Conservation (phyloP, 2,797 vertebrate genomes). For the Chaenodraco wilsoni region DNA sequence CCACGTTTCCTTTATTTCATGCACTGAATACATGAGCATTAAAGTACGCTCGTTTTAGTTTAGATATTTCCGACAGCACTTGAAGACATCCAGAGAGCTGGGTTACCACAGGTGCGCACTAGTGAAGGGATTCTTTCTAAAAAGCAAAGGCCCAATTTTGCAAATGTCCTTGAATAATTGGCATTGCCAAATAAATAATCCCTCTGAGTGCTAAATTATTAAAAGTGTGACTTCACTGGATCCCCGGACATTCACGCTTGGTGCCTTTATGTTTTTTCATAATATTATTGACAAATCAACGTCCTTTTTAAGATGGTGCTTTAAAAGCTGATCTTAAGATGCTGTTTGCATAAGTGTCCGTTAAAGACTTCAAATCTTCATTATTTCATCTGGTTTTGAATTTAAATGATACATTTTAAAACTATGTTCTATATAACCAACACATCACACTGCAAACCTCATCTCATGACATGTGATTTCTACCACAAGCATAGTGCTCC, state of each 20-base stretch:
- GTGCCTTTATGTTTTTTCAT: not conserved
- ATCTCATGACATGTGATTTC: not conserved
- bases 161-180: not conserved
- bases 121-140: not conserved
- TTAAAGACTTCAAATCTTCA: not conserved
- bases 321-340: not conserved
- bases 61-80: not conserved
- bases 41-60: not conserved
- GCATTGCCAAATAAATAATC: not conserved
- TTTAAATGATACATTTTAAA: not conserved
- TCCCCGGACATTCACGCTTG: not conserved
- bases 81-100: slow-evolving; percentile 41
- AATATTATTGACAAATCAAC: not conserved
- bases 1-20: not conserved
- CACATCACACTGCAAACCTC: not conserved
- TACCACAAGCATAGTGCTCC: not conserved
- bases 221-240: not conserved
- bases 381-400: not conserved
- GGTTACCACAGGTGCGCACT: slow-evolving; percentile 42
- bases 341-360: not conserved
- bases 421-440: not conserved
- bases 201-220: not conserved
- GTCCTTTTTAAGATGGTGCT: not conserved
- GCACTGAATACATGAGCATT: not conserved
- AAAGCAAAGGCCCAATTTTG: not conserved